Percentiles rank a stretch among this genome's conserved stretches.
These are phyloP conservation scores for Aythya fuligula DNA, from an alignment of 2,797 vertebrate genomes.

Conservation along the genomic window DNA sequence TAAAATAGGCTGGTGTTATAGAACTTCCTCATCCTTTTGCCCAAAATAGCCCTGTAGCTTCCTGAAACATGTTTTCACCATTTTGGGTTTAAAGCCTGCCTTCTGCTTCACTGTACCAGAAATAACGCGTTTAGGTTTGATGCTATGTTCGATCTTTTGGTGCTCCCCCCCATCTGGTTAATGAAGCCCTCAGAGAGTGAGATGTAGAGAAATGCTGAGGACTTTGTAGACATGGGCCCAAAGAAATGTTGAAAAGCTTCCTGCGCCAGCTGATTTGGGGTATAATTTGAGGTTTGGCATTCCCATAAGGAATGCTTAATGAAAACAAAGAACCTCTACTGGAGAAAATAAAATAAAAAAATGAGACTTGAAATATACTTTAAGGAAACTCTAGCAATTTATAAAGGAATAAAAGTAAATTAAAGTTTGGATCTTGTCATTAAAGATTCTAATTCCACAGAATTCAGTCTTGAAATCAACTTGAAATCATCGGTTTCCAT, in stretches of 20 bases:
- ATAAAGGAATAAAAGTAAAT: background rate
- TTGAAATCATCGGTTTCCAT: background rate
- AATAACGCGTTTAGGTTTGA: background rate
- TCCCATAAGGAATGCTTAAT: background rate
- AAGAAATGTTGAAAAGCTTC: background rate
- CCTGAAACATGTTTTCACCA: background rate
- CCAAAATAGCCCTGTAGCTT: background rate
- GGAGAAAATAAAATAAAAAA: background rate
- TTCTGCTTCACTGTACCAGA: background rate
- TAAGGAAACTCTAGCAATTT: constrained; percentile 29
- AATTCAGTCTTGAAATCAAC: background rate
- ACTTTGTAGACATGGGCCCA: background rate
- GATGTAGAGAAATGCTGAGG: background rate
- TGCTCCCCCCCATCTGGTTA: background rate
- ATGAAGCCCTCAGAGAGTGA: background rate
- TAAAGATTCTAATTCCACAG: background rate
- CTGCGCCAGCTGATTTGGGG: background rate
- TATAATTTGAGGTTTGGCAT: background rate
- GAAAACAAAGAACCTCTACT: background rate
- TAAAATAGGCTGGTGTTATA: background rate
- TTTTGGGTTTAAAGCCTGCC: background rate
- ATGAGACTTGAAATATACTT: background rate
- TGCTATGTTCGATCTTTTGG: background rate
- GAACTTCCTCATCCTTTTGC: background rate
- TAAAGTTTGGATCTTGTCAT: background rate